Base-by-base conservation (phyloP, 2,888 invertebrate genomes). In the Notodonta ziczac region DNA sequence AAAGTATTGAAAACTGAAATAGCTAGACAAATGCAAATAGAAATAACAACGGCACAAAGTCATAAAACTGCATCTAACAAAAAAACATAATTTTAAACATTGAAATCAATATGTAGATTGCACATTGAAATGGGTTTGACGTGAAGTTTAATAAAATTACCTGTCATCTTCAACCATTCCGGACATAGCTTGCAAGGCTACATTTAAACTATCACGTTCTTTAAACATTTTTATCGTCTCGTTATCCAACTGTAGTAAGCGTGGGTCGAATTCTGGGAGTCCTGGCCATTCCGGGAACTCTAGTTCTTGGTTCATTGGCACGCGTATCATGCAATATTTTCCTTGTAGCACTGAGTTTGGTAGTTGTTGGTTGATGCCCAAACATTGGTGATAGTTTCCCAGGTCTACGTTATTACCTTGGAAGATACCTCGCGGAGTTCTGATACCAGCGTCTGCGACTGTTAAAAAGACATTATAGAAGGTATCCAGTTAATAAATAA, bases 331-430 rank as follows among this genome's bases (percentile, higher is more conserved):
- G 59, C 89, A 90, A 61, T 83, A 86, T 74, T 87, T 87, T 39
- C 86, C 87, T 70, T 83, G 72, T 1, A 86, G 73, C 0, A 61
- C 56, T 7, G 70, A 68, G 16, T 70, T 63, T 8, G 69, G 63
- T 2, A 72, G 32, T 10, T 71, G 55, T 48, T 77, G 57, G 7
- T 73, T 67, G 54, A 86, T 82, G 0, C 57, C 70, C 6, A 85
- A 72, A 60, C 87, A 87, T 66, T 84, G 81, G 44, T 78, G 69
- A 48, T 85, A 87, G 61, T 80, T 80, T 0, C 87, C 87, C 14
- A 84, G 61, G 62, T 86, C 83, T 5, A 74, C 54, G 0, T 67
- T 59, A 51, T 80, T 82, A 0, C 78, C 73, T 42, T 60, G 48
- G 9, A 83, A 56, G 4, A 86, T 39, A 7, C 84, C 82, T 61